Evolutionary conservation across 1,140 invertebrate species (phyloP).

Genomic region (Eufriesea mexicana): DNA sequence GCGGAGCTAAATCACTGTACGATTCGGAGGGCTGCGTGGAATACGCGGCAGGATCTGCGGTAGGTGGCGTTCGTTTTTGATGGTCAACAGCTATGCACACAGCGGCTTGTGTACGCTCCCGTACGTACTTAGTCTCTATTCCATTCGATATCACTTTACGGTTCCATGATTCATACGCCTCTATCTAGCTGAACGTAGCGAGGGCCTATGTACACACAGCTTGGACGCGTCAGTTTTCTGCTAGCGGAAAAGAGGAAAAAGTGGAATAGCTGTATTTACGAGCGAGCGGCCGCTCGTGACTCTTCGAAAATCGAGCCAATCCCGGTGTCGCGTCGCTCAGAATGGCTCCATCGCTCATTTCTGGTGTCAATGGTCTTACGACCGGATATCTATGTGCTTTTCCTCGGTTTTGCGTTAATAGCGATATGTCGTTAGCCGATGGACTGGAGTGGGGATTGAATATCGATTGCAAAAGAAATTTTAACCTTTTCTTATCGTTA

Average conservation of each 20-base stretch:
- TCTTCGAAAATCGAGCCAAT: conserved; percentile 68
- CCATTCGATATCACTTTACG: conserved; percentile 75
- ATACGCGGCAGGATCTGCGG: conserved; percentile 64
- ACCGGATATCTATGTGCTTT: conserved; percentile 43
- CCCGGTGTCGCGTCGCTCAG: conserved; percentile 19
- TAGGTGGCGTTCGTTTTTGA: conserved; percentile 62
- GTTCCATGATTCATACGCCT: conserved; percentile 71
- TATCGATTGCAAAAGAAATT: background rate
- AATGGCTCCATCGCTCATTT: conserved; percentile 46
- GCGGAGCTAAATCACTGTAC: background rate
- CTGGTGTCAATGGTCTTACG: conserved; percentile 48
- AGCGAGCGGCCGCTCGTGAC: conserved; percentile 56
- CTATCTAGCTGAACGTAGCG: background rate
- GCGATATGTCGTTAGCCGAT: conserved; percentile 12
- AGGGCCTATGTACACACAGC: background rate
- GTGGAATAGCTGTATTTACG: conserved; percentile 62
- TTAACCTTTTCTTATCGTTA: no score
- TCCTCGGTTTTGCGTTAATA: conserved; percentile 49
- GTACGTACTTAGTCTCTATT: conserved; percentile 62
- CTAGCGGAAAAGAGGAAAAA: conserved; percentile 27
- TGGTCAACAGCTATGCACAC: conserved; percentile 53
- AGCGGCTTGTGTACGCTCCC: conserved; percentile 24
- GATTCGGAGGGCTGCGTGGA: background rate
- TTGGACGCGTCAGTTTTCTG: conserved; percentile 38
- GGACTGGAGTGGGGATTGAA: background rate